A percentile compares a stretch with the other conserved stretches of the same genome.
These are phyloP conservation scores for Drosophila baimaii DNA, from an alignment of 1,140 invertebrate species.

Conservation along the genomic window DNA sequence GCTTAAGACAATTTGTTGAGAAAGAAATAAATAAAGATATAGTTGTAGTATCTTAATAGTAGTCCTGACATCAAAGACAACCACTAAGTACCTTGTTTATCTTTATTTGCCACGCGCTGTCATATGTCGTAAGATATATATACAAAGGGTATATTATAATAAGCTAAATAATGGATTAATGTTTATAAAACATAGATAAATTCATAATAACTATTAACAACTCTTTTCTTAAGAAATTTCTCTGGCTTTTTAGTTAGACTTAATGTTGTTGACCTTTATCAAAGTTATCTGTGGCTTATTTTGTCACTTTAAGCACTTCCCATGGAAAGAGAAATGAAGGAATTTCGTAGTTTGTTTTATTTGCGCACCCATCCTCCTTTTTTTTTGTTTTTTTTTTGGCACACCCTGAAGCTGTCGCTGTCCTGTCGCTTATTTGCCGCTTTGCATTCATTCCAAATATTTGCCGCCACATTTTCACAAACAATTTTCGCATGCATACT, in stretches of 20 bases:
- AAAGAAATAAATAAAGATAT: too few relatives aligned
- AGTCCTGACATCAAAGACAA: too few relatives aligned
- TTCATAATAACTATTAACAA: neutral
- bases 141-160: neutral
- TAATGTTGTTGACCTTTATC: neutral
- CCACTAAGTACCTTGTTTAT: too few relatives aligned
- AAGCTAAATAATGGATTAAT: too few relatives aligned
- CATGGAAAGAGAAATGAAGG: constrained; percentile 6
- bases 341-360: constrained; percentile 46
- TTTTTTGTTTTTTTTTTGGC: constrained; percentile 49
- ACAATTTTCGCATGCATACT: constrained; percentile 74
- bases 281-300: constrained; percentile 7
- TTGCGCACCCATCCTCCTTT: constrained; percentile 25
- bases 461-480: constrained; percentile 74
- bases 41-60: too few relatives aligned
- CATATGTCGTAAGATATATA: neutral
- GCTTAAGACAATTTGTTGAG: too few relatives aligned
- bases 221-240: too few relatives aligned
- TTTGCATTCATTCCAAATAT: constrained; percentile 80
- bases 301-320: constrained; percentile 3
- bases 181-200: neutral
- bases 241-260: too few relatives aligned
- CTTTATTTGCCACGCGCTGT: neutral
- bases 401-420: constrained; percentile 58
- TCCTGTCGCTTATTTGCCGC: constrained; percentile 68